Conservation (phyloP, 2,888 invertebrate species). For the Cheilosia variabilis region DNA sequence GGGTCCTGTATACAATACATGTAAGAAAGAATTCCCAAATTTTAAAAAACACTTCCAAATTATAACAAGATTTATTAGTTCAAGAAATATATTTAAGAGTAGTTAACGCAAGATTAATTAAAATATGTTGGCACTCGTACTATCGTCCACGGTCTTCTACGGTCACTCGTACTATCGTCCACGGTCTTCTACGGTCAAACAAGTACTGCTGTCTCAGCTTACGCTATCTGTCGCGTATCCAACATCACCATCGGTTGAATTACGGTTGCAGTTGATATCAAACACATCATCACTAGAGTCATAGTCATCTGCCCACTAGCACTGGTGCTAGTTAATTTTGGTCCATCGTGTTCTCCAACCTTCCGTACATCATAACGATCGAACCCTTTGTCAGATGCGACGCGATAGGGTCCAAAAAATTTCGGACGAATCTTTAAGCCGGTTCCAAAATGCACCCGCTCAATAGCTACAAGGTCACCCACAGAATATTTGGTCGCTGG, state of each 20-base stretch:
- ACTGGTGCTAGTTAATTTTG: conserved; percentile 43
- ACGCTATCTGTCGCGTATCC: too few species aligned
- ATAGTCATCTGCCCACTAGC: conserved; percentile 18
- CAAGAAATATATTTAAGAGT: background rate
- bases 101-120: too few species aligned
- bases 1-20: too few species aligned
- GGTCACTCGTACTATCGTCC: too few species aligned
- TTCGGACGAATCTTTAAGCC: conserved; percentile 79
- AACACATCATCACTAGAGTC: conserved; percentile 2
- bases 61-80: too few species aligned
- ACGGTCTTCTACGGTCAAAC: too few species aligned
- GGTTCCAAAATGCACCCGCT: conserved; percentile 80
- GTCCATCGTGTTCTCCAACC: conserved; percentile 74
- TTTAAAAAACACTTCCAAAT: too few species aligned
- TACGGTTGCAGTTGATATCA: background rate
- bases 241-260: conserved; percentile 2
- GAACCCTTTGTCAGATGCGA: conserved; percentile 74
- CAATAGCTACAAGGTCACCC: conserved; percentile 77
- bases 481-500: conserved; percentile 52
- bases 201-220: too few species aligned
- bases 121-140: too few species aligned
- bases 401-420: conserved; percentile 80
- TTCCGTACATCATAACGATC: conserved; percentile 79
- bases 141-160: too few species aligned
- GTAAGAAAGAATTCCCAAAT: too few species aligned